Conservation (phyloP, 2,888 invertebrate species). For the Calliphora vomitoria region DNA sequence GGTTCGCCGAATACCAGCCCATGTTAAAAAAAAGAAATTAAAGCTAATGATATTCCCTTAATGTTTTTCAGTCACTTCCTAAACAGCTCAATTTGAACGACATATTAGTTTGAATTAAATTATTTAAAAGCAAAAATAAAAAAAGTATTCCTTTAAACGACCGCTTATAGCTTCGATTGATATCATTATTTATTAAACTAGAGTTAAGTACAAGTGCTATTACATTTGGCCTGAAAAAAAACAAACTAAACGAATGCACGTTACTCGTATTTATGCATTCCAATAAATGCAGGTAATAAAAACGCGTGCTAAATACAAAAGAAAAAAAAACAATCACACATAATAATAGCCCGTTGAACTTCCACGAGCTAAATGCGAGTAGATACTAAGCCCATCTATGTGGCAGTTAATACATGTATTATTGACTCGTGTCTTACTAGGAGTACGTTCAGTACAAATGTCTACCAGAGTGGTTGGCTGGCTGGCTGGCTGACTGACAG, state of each 20-base stretch:
- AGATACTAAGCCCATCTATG: not conserved
- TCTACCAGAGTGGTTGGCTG: not conserved
- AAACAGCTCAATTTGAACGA: no score
- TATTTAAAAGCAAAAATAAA: not conserved
- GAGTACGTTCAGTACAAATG: not conserved
- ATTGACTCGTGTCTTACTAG: not conserved
- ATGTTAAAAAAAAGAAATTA: no score
- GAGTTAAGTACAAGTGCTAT: not conserved
- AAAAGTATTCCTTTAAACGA: not conserved
- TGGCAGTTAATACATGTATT: not conserved
- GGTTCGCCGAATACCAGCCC: no score
- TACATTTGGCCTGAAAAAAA: not conserved
- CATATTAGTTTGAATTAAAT: no score
- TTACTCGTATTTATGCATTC: conserved; percentile 5
- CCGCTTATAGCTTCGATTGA: not conserved
- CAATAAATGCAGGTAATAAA: conserved; percentile 52
- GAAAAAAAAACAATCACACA: not conserved
- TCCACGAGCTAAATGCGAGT: not conserved
- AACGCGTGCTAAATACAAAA: conserved; percentile 31
- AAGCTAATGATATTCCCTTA: no score
- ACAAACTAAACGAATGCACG: not conserved
- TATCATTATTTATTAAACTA: conserved; percentile 27
- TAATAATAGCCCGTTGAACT: conserved; percentile 25
- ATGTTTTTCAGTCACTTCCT: no score
- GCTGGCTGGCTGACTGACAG: not conserved